phyloP scores from a whole-genome alignment of 2,113 vertebrate species.

The Leptobrachium ailaonicum region DNA sequence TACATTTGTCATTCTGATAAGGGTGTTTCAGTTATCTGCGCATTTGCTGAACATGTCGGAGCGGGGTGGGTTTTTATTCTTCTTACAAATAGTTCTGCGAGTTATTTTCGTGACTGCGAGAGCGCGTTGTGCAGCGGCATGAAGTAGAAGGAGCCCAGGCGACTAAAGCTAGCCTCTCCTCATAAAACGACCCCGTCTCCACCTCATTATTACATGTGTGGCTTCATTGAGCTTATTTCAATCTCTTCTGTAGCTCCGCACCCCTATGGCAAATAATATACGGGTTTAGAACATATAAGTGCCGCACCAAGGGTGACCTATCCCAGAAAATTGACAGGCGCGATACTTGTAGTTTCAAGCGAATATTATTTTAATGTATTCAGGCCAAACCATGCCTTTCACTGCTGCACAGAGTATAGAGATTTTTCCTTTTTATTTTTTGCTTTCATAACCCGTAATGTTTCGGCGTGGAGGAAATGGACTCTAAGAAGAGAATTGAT shows the following conservation, averaged over 20 bases:
- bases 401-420: not conserved
- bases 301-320: conserved; percentile 13
- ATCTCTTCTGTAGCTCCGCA: conserved; percentile 15
- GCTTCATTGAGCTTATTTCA: conserved; percentile 25
- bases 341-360: not conserved
- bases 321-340: conserved; percentile 43
- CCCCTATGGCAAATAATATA: conserved; percentile 40
- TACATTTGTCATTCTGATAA: conserved; percentile 49
- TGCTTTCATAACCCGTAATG: not conserved
- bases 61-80: not conserved
- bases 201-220: conserved; percentile 37
- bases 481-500: too few species aligned
- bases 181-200: conserved; percentile 19
- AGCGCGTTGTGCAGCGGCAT: conserved; percentile 10
- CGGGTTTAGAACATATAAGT: conserved; percentile 21
- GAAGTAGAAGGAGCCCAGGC: not conserved
- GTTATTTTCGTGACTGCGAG: conserved; percentile 4
- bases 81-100: conserved; percentile 39
- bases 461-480: not conserved
- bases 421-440: not conserved
- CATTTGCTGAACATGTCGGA: conserved; percentile 44
- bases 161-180: conserved; percentile 20
- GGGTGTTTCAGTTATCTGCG: conserved; percentile 36
- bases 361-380: conserved; percentile 7
- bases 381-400: conserved; percentile 3